Evolutionary conservation across 1,140 invertebrate species (phyloP), one percentile per base, ranked within the genome.

Genomic region (Tribolium castaneum): DNA sequence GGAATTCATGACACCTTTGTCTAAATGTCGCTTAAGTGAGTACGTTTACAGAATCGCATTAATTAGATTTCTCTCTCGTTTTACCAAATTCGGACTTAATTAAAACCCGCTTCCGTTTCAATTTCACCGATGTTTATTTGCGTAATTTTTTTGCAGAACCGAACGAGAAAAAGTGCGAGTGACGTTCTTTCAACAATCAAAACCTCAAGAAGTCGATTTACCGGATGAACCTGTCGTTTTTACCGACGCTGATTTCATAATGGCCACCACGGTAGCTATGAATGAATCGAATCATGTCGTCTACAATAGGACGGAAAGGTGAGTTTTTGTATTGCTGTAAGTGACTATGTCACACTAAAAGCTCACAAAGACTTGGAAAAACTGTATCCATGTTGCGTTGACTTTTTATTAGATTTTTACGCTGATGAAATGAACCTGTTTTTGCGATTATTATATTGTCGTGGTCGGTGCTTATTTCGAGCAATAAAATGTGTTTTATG

Each of bases 171-270:
- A 92, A 86, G 93, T 95, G 59, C 92, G 93, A 81, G 93, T 94
- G 82, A 92, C 92, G 70, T 94, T 94, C 87, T 94, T 93, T 88
- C 93, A 94, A 88, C 92, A 92, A 84, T 93, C 91, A 85, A 90
- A 92, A 86, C 92, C 93, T 22, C 90, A 92, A 87, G 91, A 91
- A 86, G 89, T 94, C 80, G 91, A 90, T 80, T 90, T 93, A 80
- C 92, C 91, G 80, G 78, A 86, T 82, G 86, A 88, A 82, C 84
- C 87, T 81, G 82, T 87, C 83, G 81, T 85, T 84, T 84, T 85
- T 81, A 49, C 85, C 84, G 77, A 87, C 84, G 59, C 87, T 84
- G 87, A 88, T 85, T 81, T 85, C 86, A 52, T 90, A 77, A 86
- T 85, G 85, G 84, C 85, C 19, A 81, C 84, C 13, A 79, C 83